Evolutionary conservation across 1,140 invertebrate species (phyloP).

Genomic region (Bombus difficillimus): DNA sequence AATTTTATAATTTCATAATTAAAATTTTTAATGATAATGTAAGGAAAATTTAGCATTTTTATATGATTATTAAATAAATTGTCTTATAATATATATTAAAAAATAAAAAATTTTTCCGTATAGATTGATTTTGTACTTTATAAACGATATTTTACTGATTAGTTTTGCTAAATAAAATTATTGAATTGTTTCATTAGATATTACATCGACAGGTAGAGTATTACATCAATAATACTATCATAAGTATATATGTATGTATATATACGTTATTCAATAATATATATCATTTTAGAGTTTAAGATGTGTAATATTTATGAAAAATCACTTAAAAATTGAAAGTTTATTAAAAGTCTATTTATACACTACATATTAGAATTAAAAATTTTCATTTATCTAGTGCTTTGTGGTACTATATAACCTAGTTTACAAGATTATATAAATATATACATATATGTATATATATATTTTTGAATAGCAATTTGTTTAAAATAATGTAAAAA

Average conservation of each 20-base stretch:
- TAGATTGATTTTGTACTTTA: not conserved
- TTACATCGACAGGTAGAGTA: not conserved
- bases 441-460: not conserved
- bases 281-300: not conserved
- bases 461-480: no score
- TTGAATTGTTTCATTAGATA: not conserved
- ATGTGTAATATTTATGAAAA: not conserved
- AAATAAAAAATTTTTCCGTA: not conserved
- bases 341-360: not conserved
- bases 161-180: not conserved
- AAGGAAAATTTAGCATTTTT: not conserved
- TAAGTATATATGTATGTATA: not conserved
- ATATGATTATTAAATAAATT: not conserved
- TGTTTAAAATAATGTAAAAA: not conserved
- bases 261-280: not conserved
- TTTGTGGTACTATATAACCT: not conserved
- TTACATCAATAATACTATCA: not conserved
- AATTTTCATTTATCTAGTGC: not conserved
- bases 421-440: not conserved
- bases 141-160: not conserved
- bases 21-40: not conserved
- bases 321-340: not conserved
- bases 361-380: not conserved
- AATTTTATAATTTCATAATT: not conserved
- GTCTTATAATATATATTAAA: not conserved